Conservation (phyloP, 1,140 invertebrate species). For the Hetaerina americana region DNA sequence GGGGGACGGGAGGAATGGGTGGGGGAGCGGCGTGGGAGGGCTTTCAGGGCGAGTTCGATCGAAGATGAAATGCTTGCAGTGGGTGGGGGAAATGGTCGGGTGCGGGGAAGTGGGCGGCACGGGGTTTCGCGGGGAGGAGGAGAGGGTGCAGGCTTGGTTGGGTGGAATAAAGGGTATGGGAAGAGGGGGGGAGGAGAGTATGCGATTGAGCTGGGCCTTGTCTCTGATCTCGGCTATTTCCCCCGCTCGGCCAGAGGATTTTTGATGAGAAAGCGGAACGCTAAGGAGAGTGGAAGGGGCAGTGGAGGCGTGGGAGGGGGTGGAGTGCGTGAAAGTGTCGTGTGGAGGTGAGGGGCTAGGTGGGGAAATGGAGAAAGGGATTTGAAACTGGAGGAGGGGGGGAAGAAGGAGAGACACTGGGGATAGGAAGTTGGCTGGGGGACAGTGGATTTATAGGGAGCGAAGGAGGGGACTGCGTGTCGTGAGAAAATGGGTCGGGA, state of each 20-base stretch:
- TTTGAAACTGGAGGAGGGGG: not conserved
- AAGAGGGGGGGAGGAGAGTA: not conserved
- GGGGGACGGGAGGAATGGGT: no score
- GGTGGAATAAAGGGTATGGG: not conserved
- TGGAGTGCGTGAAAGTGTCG: not conserved
- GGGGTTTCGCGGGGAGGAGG: not conserved
- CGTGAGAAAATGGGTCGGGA: no score
- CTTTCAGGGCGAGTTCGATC: not conserved
- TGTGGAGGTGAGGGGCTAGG: not conserved
- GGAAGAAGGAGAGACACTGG: not conserved
- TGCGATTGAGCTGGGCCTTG: not conserved
- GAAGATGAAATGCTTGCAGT: not conserved
- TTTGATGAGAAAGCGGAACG: not conserved
- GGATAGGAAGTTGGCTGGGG: no score
- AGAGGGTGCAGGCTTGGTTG: not conserved
- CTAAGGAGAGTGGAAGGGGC: not conserved
- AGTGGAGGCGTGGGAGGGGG: not conserved
- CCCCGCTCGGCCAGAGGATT: not conserved
- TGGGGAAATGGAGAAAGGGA: not conserved
- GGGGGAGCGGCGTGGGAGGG: no score
- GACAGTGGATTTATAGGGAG: no score
- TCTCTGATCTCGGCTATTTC: not conserved
- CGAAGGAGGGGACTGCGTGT: no score
- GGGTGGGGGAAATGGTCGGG: not conserved
- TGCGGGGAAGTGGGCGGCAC: not conserved